Evolutionary conservation across 1,140 invertebrate genomes (phyloP), one percentile per base, ranked within the genome.

Genomic region (Bicyclus anynana): DNA sequence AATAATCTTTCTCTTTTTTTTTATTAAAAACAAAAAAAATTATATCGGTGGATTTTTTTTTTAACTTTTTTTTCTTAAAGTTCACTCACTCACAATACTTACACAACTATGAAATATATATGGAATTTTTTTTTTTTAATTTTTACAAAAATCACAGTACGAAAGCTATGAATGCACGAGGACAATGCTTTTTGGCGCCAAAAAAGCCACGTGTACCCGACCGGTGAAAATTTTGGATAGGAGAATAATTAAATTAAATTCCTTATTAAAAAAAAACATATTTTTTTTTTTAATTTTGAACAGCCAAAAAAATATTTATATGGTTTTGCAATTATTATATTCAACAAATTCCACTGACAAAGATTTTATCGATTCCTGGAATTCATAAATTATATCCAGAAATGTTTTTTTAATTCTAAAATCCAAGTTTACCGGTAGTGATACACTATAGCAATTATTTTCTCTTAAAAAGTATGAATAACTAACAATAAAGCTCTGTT

Each of bases 81-180:
- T 53, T 60, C 37, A 51, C 38, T 44, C 48, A 37, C 27, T 33
- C 44, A 37, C 20, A 53, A 35, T 18, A 46, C 44, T 48, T 47
- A 14, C 0, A 62, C 26, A 59, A 47, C 48, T 52, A 59, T 17
- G 20, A 21, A 55, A 64, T 46, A 60, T 61, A 61, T 61, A n/a
- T n/a, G n/a, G 59, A 53, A 61, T 55, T 61, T 50, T 60, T 61
- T 54, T 55, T 37, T 55, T 26, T 29, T 55, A 18, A 44, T 64
- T 54, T 59, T 58, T 59, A 59, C 57, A 60, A 53, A 64, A 59
- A 65, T 56, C 48, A 60, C 57, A 53, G 53, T 65, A 59, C 40
- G 40, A 59, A 55, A 59, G 57, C 50, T 53, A 56, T 50, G 21
- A 20, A 23, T 5, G 17, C 12, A 6, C 49, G 53, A 35, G 52